Base-by-base conservation (phyloP, 35 echinoderm and acorn worm species). In the Stichopus chloronotus region DNA sequence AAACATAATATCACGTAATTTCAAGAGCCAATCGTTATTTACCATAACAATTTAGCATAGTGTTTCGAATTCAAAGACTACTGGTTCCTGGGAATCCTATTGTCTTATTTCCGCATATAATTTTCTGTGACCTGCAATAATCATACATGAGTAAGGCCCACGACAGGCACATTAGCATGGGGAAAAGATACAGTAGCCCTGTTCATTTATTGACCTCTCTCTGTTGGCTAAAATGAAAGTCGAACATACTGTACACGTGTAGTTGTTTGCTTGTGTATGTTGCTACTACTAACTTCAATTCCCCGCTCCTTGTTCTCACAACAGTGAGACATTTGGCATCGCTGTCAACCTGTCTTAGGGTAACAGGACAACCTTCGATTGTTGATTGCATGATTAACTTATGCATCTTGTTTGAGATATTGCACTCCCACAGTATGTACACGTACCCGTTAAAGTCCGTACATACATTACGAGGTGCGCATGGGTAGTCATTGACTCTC, bases 391-490 rank as follows among this genome's bases (percentile, higher is more conserved):
- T 89, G 14, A 89, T 61, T 13, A 89, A 7, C 52, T 89, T 89
- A 72, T 72, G 87, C 21, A 89, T 59, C 12, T 59, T 22, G 20
- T 61, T 61, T 7, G 20, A 52, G 19, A 89, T 61, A 72, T 89
- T 89, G n/a, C 87, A 89, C 25, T 89, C 87, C 87, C 87, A 89
- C 25, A 89, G 30, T 43, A 89, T 63, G 55, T 89, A 89, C 6
- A 89, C 57, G 23, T 89, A 89, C 17, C 87, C 87, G 5, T 17
- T 53, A 4, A 24, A 71, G 61, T 89, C 87, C 12, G 23, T 72
- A 63, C 87, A 89, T 43, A 89, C 87, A 89, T 61, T 89, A 0
- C 87, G 87, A 25, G 87, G 87, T 89, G 87, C 87, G 71, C 87
- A 89, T 12, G 58, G 59, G 21, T 63, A 61, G 16, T 53, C 16